Evolutionary conservation across 2,113 vertebrate species (phyloP).

Genomic region (Scytalopus superciliaris): DNA sequence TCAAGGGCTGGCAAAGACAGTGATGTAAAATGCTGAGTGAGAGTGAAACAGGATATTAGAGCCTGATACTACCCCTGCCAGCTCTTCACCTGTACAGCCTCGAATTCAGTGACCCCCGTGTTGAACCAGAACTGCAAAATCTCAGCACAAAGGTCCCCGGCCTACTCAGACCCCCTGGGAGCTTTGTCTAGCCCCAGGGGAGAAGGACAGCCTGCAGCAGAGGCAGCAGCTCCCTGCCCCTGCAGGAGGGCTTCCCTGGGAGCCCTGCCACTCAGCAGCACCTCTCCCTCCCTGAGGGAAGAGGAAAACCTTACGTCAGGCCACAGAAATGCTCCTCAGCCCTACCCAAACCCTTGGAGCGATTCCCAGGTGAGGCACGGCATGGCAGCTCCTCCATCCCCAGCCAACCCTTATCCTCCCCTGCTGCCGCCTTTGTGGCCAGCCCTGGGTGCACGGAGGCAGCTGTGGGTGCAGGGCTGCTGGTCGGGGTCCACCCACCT

Average conservation of each 20-base stretch:
- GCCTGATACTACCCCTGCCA: not conserved
- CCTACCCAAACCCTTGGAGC: conserved; percentile 48
- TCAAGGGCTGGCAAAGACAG: not conserved
- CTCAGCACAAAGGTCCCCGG: not conserved
- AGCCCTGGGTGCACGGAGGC: not conserved
- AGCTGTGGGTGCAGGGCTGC: not conserved
- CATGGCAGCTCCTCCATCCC: not conserved
- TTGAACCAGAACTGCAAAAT: not conserved
- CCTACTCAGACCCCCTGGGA: not conserved
- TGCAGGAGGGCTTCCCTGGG: not conserved
- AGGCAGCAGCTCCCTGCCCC: not conserved
- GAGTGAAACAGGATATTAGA: not conserved
- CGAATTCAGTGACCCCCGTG: not conserved
- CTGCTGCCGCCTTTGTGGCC: accelerated
- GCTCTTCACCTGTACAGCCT: not conserved
- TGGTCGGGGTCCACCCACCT: not conserved
- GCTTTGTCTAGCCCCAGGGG: not conserved
- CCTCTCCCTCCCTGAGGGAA: not conserved
- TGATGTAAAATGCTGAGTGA: not conserved
- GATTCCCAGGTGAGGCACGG: conserved; percentile 44
- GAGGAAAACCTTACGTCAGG: conserved; percentile 43
- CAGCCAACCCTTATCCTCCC: not conserved
- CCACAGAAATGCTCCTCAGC: conserved; percentile 41
- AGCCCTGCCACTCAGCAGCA: not conserved
- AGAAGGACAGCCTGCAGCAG: not conserved